Evolutionary conservation across 1,140 invertebrate species (phyloP), one percentile per base, ranked within the genome.

Genomic region (Anthonomus grandis): DNA sequence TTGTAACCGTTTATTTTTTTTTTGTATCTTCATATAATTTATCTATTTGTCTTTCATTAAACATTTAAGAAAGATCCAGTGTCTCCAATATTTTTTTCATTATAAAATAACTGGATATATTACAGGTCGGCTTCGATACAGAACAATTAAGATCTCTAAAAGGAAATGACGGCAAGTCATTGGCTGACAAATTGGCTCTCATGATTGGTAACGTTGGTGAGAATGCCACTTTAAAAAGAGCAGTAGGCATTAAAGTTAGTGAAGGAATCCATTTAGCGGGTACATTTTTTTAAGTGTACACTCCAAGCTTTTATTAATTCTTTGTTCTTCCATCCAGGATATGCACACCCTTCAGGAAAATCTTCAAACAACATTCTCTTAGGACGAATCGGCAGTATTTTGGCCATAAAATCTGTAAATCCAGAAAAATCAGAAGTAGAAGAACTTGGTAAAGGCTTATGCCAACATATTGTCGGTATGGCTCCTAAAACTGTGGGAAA

Each of bases 391-490:
- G 93, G 88, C 24, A 85, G 87, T 0, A 64, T 95, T 6, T 69
- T 95, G 0, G 86, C 86, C 18, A 85, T 85, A 62, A 83, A 76
- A 69, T 55, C 13, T 64, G 9, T 72, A 73, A 66, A 47, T 70
- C 3, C 70, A 10, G 46, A 75, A 41, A 64, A 77, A 15, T 57
- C 74, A 4, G 68, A 81, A 19, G 55, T 73, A 54, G 83, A 90
- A 9, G 25, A 59, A 49, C 18, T 63, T 36, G 42, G 31, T 10
- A 57, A 53, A 50, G 58, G 58, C 39, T 37, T 94, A 87, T 94
- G 92, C 72, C 92, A 95, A 70, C 94, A 97, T 69, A 85, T 97
- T 65, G 90, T 97, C 36, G 92, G 92, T 15, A 89, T 95, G 84
- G 91, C 91, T 67, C 93, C 93, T 0, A 71, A 62, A 19, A 86